Evolutionary conservation across 2,113 vertebrate species (phyloP).

Genomic region (Mastomys natalensis): DNA sequence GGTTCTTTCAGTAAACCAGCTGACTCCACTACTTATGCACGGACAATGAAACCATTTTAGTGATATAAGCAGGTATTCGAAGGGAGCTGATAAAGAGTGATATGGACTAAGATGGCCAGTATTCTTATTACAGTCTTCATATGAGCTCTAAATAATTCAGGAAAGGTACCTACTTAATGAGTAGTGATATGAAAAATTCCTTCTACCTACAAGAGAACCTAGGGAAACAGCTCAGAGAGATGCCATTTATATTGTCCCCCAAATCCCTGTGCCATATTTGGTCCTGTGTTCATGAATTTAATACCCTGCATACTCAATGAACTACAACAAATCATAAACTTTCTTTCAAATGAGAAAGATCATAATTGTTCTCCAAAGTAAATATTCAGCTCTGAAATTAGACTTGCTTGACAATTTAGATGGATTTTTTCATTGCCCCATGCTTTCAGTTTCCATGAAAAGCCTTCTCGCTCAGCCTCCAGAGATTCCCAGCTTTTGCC

Average conservation of each 20-base stretch:
- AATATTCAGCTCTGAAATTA: conserved; percentile 70
- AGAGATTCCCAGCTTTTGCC: conserved; percentile 67
- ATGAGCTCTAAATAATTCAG: not conserved
- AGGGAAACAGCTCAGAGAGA: not conserved
- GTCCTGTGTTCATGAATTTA: conserved; percentile 34
- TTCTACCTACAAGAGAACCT: not conserved
- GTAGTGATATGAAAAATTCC: not conserved
- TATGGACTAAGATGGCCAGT: not conserved
- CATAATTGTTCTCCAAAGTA: conserved; percentile 71
- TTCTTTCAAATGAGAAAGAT: conserved; percentile 70
- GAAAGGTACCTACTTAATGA: not conserved
- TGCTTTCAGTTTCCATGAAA: conserved; percentile 65
- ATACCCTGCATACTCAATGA: conserved; percentile 38
- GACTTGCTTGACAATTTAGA: conserved; percentile 57
- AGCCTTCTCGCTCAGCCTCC: conserved; percentile 59
- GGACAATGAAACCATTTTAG: not conserved
- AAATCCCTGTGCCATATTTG: not conserved
- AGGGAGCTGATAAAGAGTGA: not conserved
- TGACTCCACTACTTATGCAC: not conserved
- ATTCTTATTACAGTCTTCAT: not conserved
- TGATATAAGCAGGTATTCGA: not conserved
- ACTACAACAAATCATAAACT: conserved; percentile 52
- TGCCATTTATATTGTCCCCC: not conserved
- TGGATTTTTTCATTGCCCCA: conserved; percentile 62
- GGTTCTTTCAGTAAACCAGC: not conserved